phyloP scores from a whole-genome alignment of 37 sponge, comb jelly and placozoan species.

The Cladorhizidae sp. region DNA sequence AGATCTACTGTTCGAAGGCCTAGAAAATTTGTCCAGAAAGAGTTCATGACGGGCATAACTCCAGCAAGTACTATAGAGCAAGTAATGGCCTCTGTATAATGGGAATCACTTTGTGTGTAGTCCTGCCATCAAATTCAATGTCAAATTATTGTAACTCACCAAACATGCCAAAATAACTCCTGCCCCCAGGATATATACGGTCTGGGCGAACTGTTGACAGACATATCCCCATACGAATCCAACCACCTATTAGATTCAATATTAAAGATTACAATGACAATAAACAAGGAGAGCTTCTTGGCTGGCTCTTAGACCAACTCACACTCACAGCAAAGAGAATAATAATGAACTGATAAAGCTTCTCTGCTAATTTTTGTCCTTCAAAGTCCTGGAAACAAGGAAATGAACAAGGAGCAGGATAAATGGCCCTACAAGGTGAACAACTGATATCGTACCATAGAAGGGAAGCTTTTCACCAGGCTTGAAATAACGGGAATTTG shows the following conservation, averaged over 20 bases:
- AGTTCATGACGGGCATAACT: too few relatives aligned
- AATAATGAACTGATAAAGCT: conserved; percentile 77
- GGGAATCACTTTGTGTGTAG: too few relatives aligned
- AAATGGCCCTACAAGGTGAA: not conserved
- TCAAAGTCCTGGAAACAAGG: conserved; percentile 84
- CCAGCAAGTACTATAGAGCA: too few relatives aligned
- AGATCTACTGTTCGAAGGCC: too few relatives aligned
- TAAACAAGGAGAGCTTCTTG: not conserved
- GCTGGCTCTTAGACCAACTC: too few relatives aligned
- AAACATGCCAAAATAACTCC: conserved; percentile 81
- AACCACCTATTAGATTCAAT: conserved; percentile 66
- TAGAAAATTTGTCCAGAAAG: too few relatives aligned
- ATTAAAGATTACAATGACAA: not conserved
- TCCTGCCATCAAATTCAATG: too few relatives aligned
- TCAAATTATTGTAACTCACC: conserved; percentile 38
- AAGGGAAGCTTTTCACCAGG: conserved; percentile 45
- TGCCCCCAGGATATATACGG: conserved; percentile 83
- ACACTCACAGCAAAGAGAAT: conserved; percentile 85
- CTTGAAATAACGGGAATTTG: conserved; percentile 22
- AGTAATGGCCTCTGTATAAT: too few relatives aligned
- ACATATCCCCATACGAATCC: conserved; percentile 96
- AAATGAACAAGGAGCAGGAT: not conserved
- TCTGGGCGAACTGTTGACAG: conserved; percentile 90
- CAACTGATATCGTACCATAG: conserved; percentile 47
- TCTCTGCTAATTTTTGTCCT: conserved; percentile 94